phyloP scores from a whole-genome alignment of 2,888 invertebrate species.

The Ormia ochracea region DNA sequence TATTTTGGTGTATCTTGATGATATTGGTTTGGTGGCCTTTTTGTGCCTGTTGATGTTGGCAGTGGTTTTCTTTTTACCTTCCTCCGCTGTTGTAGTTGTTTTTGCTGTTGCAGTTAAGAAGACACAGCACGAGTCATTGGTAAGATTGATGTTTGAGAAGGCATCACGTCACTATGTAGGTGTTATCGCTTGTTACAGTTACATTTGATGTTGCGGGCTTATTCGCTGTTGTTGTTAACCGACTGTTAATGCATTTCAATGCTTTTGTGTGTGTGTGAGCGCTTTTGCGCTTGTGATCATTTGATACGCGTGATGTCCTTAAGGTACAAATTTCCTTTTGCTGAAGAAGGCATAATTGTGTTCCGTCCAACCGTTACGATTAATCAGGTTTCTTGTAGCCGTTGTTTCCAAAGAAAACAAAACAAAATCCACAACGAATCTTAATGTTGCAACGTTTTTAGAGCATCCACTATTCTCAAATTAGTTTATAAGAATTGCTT shows the following conservation, averaged over 20 bases:
- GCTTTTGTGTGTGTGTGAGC: not conserved
- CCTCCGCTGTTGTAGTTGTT: not conserved
- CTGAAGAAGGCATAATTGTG: slow-evolving; percentile 43
- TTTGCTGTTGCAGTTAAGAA: slow-evolving; percentile 14
- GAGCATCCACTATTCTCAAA: not conserved
- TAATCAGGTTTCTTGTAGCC: slow-evolving; percentile 28
- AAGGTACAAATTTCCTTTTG: slow-evolving; percentile 69
- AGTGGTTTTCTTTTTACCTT: too few relatives aligned
- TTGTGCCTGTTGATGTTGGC: not conserved
- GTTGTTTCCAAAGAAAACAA: not conserved
- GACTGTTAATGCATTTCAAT: not conserved
- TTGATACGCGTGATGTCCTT: slow-evolving; percentile 77
- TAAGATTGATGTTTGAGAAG: slow-evolving; percentile 57
- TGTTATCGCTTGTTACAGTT: slow-evolving; percentile 70
- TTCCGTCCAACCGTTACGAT: slow-evolving; percentile 21
- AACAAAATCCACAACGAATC: not conserved
- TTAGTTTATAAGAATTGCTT: slow-evolving; percentile 8
- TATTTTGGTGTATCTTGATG: slow-evolving; percentile 53
- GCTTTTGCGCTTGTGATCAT: slow-evolving; percentile 65
- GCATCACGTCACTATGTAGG: slow-evolving; percentile 68
- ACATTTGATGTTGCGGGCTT: slow-evolving; percentile 18
- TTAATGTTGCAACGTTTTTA: slow-evolving; percentile 7
- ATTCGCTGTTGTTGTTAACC: not conserved
- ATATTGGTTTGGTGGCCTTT: slow-evolving; percentile 54
- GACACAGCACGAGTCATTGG: slow-evolving; percentile 58